Evolutionary conservation across 2,113 vertebrate species (phyloP).

Genomic region (Gambusia affinis): DNA sequence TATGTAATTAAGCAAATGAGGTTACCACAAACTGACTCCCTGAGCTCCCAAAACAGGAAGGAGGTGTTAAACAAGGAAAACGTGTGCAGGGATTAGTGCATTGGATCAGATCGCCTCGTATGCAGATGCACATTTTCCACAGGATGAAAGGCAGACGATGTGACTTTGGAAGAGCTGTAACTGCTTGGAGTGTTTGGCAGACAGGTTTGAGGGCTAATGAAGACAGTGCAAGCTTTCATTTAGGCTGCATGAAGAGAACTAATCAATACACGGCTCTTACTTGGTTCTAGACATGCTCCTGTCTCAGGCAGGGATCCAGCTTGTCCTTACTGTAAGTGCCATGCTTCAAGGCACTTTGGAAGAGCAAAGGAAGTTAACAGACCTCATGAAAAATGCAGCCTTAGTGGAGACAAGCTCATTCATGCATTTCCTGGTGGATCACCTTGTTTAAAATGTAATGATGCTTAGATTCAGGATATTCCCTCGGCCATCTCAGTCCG

Average conservation of each 20-base stretch:
- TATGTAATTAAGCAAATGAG: slow-evolving; percentile 71
- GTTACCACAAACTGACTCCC: slow-evolving; percentile 58
- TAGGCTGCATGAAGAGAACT: slow-evolving; percentile 8
- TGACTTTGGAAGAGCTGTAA: slow-evolving; percentile 4
- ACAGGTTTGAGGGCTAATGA: slow-evolving; percentile 15
- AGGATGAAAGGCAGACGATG: slow-evolving; percentile 17
- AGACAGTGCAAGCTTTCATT: slow-evolving; percentile 15
- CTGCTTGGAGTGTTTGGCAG: slow-evolving; percentile 20
- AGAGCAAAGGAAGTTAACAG: slow-evolving; percentile 6
- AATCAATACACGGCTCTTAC: slow-evolving; percentile 6
- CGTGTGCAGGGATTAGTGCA: slow-evolving; percentile 48
- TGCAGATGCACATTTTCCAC: slow-evolving; percentile 20
- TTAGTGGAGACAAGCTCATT: neutral
- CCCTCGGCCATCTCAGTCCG: neutral
- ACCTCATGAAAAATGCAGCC: slow-evolving; percentile 26
- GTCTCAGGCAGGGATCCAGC: slow-evolving; percentile 15
- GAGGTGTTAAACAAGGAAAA: slow-evolving; percentile 63
- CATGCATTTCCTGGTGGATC: slow-evolving; percentile 1
- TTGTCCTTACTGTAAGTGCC: slow-evolving; percentile 19
- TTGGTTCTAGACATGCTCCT: slow-evolving; percentile 1
- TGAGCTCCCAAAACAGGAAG: slow-evolving; percentile 57
- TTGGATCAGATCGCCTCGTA: slow-evolving; percentile 21
- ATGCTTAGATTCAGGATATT: neutral
- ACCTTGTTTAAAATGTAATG: neutral
- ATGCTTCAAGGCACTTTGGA: neutral